Base-by-base conservation (phyloP, 2,888 invertebrate genomes). In the Nemoura dubitans region DNA sequence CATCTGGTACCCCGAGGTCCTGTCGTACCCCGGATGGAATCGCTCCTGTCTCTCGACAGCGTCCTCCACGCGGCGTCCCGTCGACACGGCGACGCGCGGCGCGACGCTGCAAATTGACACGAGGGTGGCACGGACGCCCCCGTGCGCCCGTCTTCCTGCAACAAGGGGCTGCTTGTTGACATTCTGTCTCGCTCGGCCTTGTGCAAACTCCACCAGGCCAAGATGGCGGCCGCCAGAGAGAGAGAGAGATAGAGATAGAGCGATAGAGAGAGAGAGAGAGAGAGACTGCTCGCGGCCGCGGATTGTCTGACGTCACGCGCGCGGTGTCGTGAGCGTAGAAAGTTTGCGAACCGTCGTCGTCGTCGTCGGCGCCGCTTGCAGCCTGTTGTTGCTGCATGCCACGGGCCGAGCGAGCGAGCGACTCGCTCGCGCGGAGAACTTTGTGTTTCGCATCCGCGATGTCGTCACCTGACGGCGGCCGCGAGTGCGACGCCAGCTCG, bases 171-270 rank as follows among this genome's bases (percentile, higher is more conserved):
- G 59, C 21, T 59, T 59, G 59, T 21, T 59, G 59, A 21, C 59
- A 59, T 10, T 36, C 59, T 21, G 6, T 3, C 14, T n/a, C n/a
- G n/a, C 59, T 7, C 59, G 59, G 59, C 59, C 59, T 10, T 59
- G 59, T 28, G 29, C 14, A 7, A 78, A 78, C 29, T 10, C 29
- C 27, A 78, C 29, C 78, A 26, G 14, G 26, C 78, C 78, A 78
- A 78, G 26, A 28, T 29, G 59, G 59, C 78, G 10, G 78, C 78
- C 7, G 29, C n/a, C 21, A 25, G 25, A 2, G 3, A 78, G 78
- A 2, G 26, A 78, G 78, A 80, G 80, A 80, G 80, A 86, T 16
- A 30, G 81, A 86, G 80, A 25, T 27, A 0, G n/a, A 27, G n/a
- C n/a, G 25, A 2, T 1, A 78, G 78, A 2, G 26, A 78, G 78